Evolutionary conservation across 2,888 invertebrate genomes (phyloP), one percentile per base, ranked within the genome.

Genomic region (Salpingus planirostris): DNA sequence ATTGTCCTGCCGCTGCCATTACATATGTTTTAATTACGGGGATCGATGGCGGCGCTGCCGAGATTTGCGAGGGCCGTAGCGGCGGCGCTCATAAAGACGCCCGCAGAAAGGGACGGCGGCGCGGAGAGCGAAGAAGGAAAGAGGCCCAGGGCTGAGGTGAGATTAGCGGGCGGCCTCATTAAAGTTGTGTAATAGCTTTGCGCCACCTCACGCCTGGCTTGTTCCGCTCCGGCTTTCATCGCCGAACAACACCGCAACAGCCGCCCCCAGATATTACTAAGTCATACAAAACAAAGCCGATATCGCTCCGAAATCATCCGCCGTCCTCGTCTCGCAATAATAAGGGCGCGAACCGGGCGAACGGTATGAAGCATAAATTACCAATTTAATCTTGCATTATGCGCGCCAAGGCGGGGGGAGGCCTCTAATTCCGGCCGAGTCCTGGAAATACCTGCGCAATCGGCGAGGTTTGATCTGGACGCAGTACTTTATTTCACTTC

Each of bases 1-100:
- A 47, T 46, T 47, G 50, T 54, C 54, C 54, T 50, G 45, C 42
- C 41, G 41, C 46, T 5, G 47, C 51, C 54, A 50, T 60, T 61
- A 62, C 61, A 62, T 62, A 62, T 62, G 62, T 62, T 62, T 62
- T 62, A 62, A 62, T 62, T 62, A 62, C 59, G 48, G 52, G 54
- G 57, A 62, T 62, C 56, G 60, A 62, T 62, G 57, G 57, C 52
- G 47, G 42, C 48, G 54, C 48, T 44, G 43, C 46, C 49, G 55
- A 60, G 61, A 62, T 62, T 62, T 62, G 60, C 58, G 56, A 47
- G 50, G 42, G 43, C 42, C 37, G 34, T 40, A 40, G 44, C 46
- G 43, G 44, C 36, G 31, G 32, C 40, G 44, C 42, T 47, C 49
- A 47, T 47, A 47, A 48, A 43, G 62, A 57, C 50, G 54, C 30